Percentiles rank a stretch among this genome's conserved stretches.
phyloP scores from a whole-genome alignment of 2,113 vertebrate species.

The Cinclus mexicanus region DNA sequence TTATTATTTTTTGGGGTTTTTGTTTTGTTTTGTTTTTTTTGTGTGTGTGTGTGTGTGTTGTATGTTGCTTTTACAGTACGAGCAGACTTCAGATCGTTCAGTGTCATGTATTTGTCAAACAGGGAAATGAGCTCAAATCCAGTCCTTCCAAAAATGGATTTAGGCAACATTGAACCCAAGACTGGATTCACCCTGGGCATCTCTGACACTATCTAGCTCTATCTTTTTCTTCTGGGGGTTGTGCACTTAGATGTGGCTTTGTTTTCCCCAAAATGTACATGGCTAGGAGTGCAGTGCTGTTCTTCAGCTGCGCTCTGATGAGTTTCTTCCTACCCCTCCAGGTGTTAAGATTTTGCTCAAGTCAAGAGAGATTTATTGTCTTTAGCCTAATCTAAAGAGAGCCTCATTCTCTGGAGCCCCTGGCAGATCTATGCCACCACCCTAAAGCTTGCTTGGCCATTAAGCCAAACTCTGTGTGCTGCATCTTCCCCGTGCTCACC shows the following conservation, averaged over 20 bases:
- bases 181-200: not conserved
- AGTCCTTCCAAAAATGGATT: not conserved
- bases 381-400: not conserved
- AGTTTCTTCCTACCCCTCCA: not conserved
- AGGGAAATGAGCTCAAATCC: not conserved
- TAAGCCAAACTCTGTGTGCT: rapidly evolving
- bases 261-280: not conserved
- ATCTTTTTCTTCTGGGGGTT: not conserved
- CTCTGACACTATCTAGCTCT: not conserved
- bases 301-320: not conserved
- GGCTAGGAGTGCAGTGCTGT: not conserved
- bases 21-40: not conserved
- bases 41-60: not conserved
- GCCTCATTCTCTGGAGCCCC: not conserved
- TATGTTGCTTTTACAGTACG: not conserved
- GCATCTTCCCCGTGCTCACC: not conserved
- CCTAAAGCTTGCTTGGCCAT: not conserved
- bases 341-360: not conserved
- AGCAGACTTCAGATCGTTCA: not conserved
- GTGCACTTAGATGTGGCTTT: not conserved
- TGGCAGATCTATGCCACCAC: not conserved
- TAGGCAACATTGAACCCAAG: not conserved
- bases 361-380: not conserved
- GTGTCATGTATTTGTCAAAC: not conserved
- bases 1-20: not conserved